Evolutionary conservation across 2,797 vertebrate species (phyloP).

Genomic region (Takifugu rubripes): DNA sequence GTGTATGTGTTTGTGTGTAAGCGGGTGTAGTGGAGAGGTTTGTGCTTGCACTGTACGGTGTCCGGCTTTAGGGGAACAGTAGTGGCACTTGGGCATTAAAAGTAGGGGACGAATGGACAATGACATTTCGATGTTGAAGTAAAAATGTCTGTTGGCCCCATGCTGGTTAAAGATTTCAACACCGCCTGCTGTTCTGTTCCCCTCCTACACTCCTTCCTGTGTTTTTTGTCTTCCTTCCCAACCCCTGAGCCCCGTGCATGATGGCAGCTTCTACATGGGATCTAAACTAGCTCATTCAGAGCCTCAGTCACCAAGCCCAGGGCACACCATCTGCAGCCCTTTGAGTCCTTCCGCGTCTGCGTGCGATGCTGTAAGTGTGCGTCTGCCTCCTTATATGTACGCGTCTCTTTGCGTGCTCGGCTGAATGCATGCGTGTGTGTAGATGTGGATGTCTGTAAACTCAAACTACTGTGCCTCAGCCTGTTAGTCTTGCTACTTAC

Average conservation of each 20-base stretch:
- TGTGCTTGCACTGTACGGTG: constrained; percentile 26
- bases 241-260: constrained; percentile 47
- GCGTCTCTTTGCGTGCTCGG: constrained; percentile 40
- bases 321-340: constrained; percentile 72
- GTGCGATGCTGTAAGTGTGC: constrained; percentile 39
- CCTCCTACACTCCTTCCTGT: constrained; percentile 30
- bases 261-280: constrained; percentile 51
- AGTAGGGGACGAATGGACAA: constrained; percentile 41
- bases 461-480: constrained; percentile 68
- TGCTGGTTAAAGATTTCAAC: constrained; percentile 31
- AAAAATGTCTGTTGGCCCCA: constrained; percentile 54
- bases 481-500: constrained; percentile 75
- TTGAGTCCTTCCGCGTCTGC: constrained; percentile 56
- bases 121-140: constrained; percentile 63
- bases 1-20: constrained; percentile 6
- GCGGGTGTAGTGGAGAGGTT: constrained; percentile 24
- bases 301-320: constrained; percentile 63
- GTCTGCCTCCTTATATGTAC: constrained; percentile 47
- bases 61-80: constrained; percentile 19
- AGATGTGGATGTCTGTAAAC: constrained; percentile 31
- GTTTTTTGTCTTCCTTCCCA: constrained; percentile 7
- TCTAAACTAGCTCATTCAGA: constrained; percentile 61
- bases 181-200: constrained; percentile 37
- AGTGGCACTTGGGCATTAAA: constrained; percentile 35
- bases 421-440: constrained; percentile 33